phyloP scores from a whole-genome alignment of 2,797 vertebrate species.

The Anguilla anguilla region DNA sequence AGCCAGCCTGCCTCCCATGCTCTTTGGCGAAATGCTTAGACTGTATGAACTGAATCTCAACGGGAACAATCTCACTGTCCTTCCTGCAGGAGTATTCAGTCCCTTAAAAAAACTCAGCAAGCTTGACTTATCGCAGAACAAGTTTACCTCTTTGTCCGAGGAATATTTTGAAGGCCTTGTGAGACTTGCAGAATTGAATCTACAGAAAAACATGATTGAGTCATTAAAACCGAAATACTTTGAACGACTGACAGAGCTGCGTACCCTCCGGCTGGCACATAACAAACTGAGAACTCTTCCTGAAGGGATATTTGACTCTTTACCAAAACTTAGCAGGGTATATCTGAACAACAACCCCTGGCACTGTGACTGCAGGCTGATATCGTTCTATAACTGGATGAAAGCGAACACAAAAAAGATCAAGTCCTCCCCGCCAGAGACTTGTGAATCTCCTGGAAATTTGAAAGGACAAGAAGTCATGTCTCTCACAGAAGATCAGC shows the following conservation, averaged over 20 bases:
- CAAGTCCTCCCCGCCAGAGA: conserved; percentile 26
- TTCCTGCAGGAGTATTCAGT: conserved; percentile 70
- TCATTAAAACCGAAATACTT: conserved; percentile 60
- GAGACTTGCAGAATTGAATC: conserved; percentile 69
- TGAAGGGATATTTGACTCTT: conserved; percentile 56
- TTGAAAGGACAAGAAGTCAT: conserved; percentile 57
- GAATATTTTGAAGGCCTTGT: conserved; percentile 68
- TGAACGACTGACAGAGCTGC: conserved; percentile 63
- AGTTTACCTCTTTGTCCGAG: conserved; percentile 61
- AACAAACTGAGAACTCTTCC: conserved; percentile 60
- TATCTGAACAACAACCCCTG: conserved; percentile 76
- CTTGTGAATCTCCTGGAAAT: conserved; percentile 67
- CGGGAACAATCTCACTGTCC: conserved; percentile 68
- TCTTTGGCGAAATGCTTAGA: conserved; percentile 66
- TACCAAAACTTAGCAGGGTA: conserved; percentile 64
- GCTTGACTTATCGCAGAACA: conserved; percentile 72
- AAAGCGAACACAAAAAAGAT: conserved; percentile 55
- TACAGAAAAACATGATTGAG: conserved; percentile 64
- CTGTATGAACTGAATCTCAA: conserved; percentile 64
- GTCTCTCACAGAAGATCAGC: conserved; percentile 55
- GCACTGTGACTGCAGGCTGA: conserved; percentile 79
- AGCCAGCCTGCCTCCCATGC: conserved; percentile 57
- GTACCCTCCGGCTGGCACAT: conserved; percentile 61
- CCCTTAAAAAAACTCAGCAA: conserved; percentile 67
- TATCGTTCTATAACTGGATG: conserved; percentile 66